Evolutionary conservation across 1,140 invertebrate species (phyloP), one percentile per base, ranked within the genome.

Genomic region (Orchestia grillus): DNA sequence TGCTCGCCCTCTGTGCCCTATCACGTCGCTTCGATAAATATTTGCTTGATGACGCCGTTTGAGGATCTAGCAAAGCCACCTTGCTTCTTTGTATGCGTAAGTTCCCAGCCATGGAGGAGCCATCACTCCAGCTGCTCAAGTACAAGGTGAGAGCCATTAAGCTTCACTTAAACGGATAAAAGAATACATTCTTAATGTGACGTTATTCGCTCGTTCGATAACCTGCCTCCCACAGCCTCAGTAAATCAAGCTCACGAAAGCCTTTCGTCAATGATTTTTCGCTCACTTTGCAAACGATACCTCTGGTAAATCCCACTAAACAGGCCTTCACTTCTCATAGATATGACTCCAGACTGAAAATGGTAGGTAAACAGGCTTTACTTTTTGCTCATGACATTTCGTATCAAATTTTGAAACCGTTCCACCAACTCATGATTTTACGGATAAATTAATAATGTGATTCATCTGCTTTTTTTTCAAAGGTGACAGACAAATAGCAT

Each of bases 1-100:
- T 77, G 62, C 62, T 77, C 62, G 62, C 62, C 62, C 88, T 15
- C 88, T 41, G 43, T 90, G 88, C 88, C 88, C 88, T 90, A 90
- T 90, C 88, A 90, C 88, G 88, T 90, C n/a, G 88, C 88, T 42
- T 42, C 88, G 43, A 90, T 90, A 90, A 90, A 90, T 90, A 90
- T 90, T 90, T 90, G n/a, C 41, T 44, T 90, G 88, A 90, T 90
- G 36, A 41, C 88, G 43, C 42, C 88, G 41, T 42, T 44, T 90
- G n/a, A 90, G 88, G 88, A 44, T 90, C 43, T 41, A 90, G 43
- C 88, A 3, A 28, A 41, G 88, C 88, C 88, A 44, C 88, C n/a
- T 41, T 42, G 88, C 88, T 90, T 11, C 88, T 44, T 42, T 90
- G 88, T 42, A 90, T 77, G 62, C n/a, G 42, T 42, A 90, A 41